Evolutionary conservation across 2,888 invertebrate species (phyloP), one percentile per base, ranked within the genome.

Genomic region (Anticlea derivata): DNA sequence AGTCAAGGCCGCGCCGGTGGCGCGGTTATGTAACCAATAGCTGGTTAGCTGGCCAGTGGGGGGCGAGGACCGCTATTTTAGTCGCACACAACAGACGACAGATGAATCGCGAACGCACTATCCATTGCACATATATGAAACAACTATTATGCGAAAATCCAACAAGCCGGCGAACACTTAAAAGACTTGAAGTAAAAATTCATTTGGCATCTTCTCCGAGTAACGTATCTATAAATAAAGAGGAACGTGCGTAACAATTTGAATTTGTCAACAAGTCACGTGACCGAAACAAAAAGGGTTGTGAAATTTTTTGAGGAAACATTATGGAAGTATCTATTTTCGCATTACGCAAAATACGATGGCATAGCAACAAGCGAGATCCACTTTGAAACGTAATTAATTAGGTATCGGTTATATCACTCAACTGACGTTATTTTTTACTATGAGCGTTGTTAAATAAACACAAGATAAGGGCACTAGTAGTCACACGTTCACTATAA

Each of bases 1-100:
- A 90, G 89, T 90, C 90, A 90, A 90, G 90, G 90, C 88, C 89
- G 76, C 62, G 77, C 49, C 41, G 35, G 49, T 79, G 78, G 80
- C 80, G 79, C 78, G 80, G 75, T 90, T 89, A 90, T 79, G 68
- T 88, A 89, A 90, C 75, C 66, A 63, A 56, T 60, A 66, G 63
- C 61, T 52, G 51, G 50, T 65, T 39, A 41, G 55, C 45, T 48
- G 50, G 48, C 65, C 68, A 58, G 80, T 74, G 83, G 83, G 83
- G 79, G 81, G 75, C 73, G 77, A 62, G 65, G 59, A 67, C 66
- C 73, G 86, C 85, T 89, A 87, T 82, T 84, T 89, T 89, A 88
- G 78, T 80, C 80, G 78, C 80, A 68, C 79, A 81, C 83, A 82
- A 71, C 75, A 70, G 64, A 60, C 38, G 29, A 61, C 62, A 58